Conservation (phyloP, 2,113 vertebrate species). For the Aspiorhynchus laticeps region DNA sequence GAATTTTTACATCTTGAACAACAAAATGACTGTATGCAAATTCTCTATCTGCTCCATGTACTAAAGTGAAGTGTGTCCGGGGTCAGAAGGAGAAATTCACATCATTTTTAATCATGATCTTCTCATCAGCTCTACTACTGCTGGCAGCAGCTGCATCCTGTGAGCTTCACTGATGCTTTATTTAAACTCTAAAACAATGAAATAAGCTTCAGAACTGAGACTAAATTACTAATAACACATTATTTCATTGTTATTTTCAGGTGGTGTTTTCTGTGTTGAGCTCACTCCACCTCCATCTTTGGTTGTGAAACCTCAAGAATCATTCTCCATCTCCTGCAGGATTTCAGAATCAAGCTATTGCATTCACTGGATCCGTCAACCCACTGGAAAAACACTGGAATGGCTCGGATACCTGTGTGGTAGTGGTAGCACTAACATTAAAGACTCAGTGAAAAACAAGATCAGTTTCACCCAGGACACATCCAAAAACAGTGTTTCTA, state of each 20-base stretch:
- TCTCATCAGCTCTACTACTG: neutral
- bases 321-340: conserved; percentile 31
- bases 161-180: neutral
- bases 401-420: conserved; percentile 7
- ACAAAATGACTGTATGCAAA: neutral
- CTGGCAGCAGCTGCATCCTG: conserved; percentile 7
- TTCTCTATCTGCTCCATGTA: neutral
- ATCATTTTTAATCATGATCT: neutral
- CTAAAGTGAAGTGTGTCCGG: neutral
- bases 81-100: neutral
- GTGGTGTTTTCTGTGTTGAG: conserved; percentile 29
- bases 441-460: conserved; percentile 44
- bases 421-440: neutral
- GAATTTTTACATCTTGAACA: neutral
- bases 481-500: conserved; percentile 8
- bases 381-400: neutral
- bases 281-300: conserved; percentile 1
- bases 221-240: neutral
- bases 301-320: conserved; percentile 22
- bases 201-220: neutral
- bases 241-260: neutral
- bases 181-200: neutral
- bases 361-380: neutral
- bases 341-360: neutral
- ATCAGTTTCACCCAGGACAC: conserved; percentile 24